Base-by-base conservation (phyloP, 2,113 vertebrate genomes). In the Catharus bicknelli region DNA sequence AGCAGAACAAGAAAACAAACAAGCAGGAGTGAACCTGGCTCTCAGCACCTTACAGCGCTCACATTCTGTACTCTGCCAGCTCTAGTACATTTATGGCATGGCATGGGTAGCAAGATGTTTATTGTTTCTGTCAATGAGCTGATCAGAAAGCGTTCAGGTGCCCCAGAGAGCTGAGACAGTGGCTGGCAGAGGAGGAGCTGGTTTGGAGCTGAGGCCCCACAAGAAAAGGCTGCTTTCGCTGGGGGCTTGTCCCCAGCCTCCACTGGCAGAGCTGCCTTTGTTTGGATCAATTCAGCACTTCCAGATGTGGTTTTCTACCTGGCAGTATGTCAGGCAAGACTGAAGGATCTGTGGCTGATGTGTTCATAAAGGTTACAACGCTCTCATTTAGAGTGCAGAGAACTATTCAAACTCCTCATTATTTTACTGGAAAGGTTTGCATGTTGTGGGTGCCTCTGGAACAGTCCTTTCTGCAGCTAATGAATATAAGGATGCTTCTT, bases 361-460 rank as follows among this genome's bases (percentile, higher is more conserved):
- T 74, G 68, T 83, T 91, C 69, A 74, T 82, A 70, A 59, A 64
- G 76, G 83, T 91, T 26, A 17, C 32, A 51, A 34, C 61, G 40
- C 6, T 79, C 55, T 94, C 59, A 55, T 91, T 91, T 91, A 93
- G n/a, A 70, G 23, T 58, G 57, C 61, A 83, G 51, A 50, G 43
- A 47, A 76, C 51, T 67, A 38, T 86, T 81, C 67, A 66, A 50
- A 42, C 50, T 42, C 48, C n/a, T 84, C 26, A 5, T 84, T 91
- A 62, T 90, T 78, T 64, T 30, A 21, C 38, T 32, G 55, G 40
- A 34, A 76, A 50, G 48, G n/a, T 70, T 70, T 74, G 32, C 51
- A 82, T 68, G 51, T 81, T 91, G 59, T 5, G 5, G 34, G 50
- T 70, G 42, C 16, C 63, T 57, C 34, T 83, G 51, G 64, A 88